A percentile compares a stretch with the other conserved stretches of the same genome.
These are phyloP conservation scores for Eubasilissa regina DNA, from an alignment of 1,140 invertebrate species.

Conservation along the genomic window DNA sequence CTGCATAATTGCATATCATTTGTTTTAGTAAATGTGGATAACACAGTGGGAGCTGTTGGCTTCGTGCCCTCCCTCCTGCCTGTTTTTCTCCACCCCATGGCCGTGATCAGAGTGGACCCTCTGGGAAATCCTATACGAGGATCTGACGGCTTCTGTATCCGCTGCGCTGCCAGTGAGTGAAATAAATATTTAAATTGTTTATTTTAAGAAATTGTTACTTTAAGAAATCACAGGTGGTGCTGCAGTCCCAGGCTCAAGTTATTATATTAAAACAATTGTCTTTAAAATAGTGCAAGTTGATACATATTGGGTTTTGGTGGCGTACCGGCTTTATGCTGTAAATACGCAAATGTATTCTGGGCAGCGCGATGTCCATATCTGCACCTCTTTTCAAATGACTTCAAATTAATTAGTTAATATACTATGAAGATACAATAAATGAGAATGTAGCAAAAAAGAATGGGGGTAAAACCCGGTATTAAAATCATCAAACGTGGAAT, in stretches of 20 bases:
- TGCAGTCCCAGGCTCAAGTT: neutral
- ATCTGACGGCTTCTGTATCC: slow-evolving; percentile 86
- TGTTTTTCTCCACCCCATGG: slow-evolving; percentile 86
- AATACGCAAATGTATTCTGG: too few species aligned
- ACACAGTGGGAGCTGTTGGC: slow-evolving; percentile 92
- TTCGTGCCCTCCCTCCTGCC: slow-evolving; percentile 91
- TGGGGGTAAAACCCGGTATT: too few species aligned
- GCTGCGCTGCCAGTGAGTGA: slow-evolving; percentile 81
- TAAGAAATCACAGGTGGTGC: neutral
- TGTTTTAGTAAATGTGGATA: slow-evolving; percentile 91
- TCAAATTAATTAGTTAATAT: too few species aligned
- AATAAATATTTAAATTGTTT: neutral
- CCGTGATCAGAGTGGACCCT: slow-evolving; percentile 89
- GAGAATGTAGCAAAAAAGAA: too few species aligned
- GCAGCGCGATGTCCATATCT: too few species aligned
- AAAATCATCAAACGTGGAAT: too few species aligned
- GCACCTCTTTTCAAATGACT: too few species aligned
- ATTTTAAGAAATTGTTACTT: neutral
- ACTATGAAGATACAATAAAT: too few species aligned
- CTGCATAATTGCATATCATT: too few species aligned
- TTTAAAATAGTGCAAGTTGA: too few species aligned
- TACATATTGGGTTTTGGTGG: too few species aligned
- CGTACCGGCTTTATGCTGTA: too few species aligned
- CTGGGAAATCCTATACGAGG: slow-evolving; percentile 86
- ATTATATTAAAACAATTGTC: neutral